Base-by-base conservation (phyloP, 1,140 invertebrate species). In the Oreohelix idahoensis region DNA sequence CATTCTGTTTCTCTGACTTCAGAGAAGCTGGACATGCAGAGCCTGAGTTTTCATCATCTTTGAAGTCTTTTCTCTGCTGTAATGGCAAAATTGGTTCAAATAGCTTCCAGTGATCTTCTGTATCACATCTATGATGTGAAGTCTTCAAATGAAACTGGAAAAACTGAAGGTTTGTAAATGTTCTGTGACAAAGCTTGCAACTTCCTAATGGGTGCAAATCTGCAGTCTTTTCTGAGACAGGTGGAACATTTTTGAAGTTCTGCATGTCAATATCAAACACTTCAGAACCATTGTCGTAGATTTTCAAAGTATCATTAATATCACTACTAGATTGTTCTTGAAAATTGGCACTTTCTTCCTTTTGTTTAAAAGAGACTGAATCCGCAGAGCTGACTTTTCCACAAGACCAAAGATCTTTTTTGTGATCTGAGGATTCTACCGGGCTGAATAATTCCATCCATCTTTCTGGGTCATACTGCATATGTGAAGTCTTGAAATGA, bases 111-210 rank as follows among this genome's bases (percentile, higher is more conserved):
- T 29, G n/a, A 35, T 66, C 63, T 32, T 35, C 29, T 66, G n/a
- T 2, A 66, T 29, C 11, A 32, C 0, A 66, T 11, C 29, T 66
- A 1, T 11, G 0, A 66, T 66, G 63, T 11, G n/a, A 32, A 29
- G 8, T 29, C 17, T 66, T 66, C 5, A 66, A 66, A 66, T 66
- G 63, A 66, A 66, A 66, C 17, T 32, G 23, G 29, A 66, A 66
- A 0, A 17, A 2, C 1, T 4, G 0, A 11, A 29, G 8, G 29
- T 66, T 66, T 29, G 29, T 2, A 66, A 66, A 66, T 32, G 23
- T 66, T 66, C 32, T 66, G 32, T 66, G 63, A 23, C 63, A 66
- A 32, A 66, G 63, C 17, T 66, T 66, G 63, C 63, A 66, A 32
- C 63, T 66, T 29, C 63, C 63, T 32, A 66, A 15, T 23, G 53